Conservation (phyloP, 2,797 vertebrate genomes). For the Rhodeus uyekii region DNA sequence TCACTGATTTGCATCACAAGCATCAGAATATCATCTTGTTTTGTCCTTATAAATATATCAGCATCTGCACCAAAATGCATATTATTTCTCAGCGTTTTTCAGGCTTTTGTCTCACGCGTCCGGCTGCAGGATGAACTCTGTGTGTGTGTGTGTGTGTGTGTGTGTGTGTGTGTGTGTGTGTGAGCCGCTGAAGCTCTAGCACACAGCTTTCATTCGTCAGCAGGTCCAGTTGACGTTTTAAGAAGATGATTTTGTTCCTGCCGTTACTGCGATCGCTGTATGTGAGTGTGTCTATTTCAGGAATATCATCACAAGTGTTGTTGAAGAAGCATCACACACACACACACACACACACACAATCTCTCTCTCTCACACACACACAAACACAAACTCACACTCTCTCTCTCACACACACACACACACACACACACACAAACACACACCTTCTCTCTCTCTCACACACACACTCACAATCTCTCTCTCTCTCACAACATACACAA, state of each 20-base stretch:
- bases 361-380: no score
- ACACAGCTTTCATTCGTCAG: no score
- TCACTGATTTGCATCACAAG: not conserved
- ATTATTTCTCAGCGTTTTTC: not conserved
- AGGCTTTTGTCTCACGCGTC: no score
- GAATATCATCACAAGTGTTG: not conserved
- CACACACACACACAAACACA: not conserved
- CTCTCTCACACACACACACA: no score
- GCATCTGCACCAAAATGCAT: not conserved
- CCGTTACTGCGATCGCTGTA: no score
- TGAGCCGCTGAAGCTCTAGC: no score
- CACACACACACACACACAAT: no score
- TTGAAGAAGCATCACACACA: not conserved
- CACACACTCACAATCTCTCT: no score
- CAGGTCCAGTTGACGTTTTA: not conserved
- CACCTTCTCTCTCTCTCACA: no score
- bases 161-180: not conserved
- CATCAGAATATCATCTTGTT: not conserved
- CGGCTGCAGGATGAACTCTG: no score
- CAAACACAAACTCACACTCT: no score
- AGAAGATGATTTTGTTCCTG: not conserved
- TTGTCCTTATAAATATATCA: not conserved
- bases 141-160: not conserved
- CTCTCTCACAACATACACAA: no score
- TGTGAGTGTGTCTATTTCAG: slow-evolving; percentile 5